These are phyloP conservation scores for Trichonephila inaurata DNA, from an alignment of 1,140 invertebrate genomes.

Conservation along the genomic window DNA sequence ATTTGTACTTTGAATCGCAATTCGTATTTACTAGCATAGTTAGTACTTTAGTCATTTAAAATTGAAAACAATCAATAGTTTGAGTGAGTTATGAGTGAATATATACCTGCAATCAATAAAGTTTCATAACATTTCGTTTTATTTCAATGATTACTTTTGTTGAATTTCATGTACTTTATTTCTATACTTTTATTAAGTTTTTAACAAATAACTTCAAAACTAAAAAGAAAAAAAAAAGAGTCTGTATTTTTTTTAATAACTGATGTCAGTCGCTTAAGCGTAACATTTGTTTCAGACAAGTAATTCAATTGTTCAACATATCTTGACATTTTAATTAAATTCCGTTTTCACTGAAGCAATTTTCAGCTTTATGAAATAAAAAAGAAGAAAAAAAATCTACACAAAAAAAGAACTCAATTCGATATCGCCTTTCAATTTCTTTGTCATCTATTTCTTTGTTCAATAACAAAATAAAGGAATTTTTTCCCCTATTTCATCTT, in stretches of 20 bases:
- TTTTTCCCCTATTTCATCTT: background rate
- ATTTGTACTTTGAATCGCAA: too few species aligned
- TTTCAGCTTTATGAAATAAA: background rate
- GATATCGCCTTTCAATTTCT: background rate
- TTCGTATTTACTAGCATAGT: too few species aligned
- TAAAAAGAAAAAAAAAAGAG: background rate
- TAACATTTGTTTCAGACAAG: background rate
- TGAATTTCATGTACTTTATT: too few species aligned
- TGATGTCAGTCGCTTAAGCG: background rate
- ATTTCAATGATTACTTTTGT: too few species aligned
- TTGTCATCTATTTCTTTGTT: background rate
- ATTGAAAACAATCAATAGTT: too few species aligned
- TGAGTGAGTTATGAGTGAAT: too few species aligned
- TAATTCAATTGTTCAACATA: constrained; percentile 4
- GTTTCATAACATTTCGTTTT: too few species aligned
- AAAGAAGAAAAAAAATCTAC: too few species aligned
- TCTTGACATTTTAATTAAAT: constrained; percentile 29
- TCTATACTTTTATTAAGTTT: background rate
- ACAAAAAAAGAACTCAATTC: background rate
- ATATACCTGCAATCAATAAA: too few species aligned
- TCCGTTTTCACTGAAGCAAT: background rate
- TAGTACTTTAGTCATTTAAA: too few species aligned
- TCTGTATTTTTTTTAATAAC: background rate
- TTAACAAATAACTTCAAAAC: background rate
- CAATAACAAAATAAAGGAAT: background rate